These are phyloP conservation scores for Toxotes lorentzi DNA, from an alignment of 2,797 vertebrate genomes.

Conservation along the genomic window DNA sequence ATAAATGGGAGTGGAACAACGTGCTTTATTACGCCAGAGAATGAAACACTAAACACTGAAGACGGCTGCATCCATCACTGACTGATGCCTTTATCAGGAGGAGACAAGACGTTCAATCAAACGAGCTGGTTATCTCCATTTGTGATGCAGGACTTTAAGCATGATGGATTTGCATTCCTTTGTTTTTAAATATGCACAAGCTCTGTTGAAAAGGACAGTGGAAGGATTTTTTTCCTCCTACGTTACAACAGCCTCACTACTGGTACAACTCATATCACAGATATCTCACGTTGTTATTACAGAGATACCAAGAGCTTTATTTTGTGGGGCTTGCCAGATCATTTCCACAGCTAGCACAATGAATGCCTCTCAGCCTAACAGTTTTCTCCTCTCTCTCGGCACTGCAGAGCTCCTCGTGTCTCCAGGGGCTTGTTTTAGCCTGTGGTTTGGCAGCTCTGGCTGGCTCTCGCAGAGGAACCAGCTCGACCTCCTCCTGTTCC, in stretches of 20 bases:
- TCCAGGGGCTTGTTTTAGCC: slow-evolving; percentile 77
- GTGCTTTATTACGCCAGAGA: slow-evolving; percentile 74
- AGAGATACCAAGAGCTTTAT: slow-evolving; percentile 56
- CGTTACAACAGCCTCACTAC: slow-evolving; percentile 39
- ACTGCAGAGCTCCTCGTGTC: slow-evolving; percentile 61
- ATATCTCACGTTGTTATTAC: slow-evolving; percentile 60
- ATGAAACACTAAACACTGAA: slow-evolving; percentile 72
- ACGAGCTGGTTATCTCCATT: slow-evolving; percentile 69
- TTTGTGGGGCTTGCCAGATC: slow-evolving; percentile 60
- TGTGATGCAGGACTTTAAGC: slow-evolving; percentile 70
- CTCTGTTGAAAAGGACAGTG: slow-evolving; percentile 68
- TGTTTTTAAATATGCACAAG: slow-evolving; percentile 78
- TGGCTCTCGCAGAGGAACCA: slow-evolving; percentile 56
- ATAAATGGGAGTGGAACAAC: slow-evolving; percentile 66
- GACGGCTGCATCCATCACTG: slow-evolving; percentile 77
- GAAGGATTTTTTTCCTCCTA: slow-evolving; percentile 25
- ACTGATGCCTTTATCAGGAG: slow-evolving; percentile 71
- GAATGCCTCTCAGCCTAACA: slow-evolving; percentile 56
- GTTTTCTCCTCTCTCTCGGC: slow-evolving; percentile 50
- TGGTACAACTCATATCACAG: slow-evolving; percentile 60
- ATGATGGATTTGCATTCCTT: slow-evolving; percentile 78
- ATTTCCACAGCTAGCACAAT: slow-evolving; percentile 52
- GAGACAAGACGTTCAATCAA: slow-evolving; percentile 70
- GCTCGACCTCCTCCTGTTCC: slow-evolving; percentile 28
- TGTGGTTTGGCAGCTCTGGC: slow-evolving; percentile 73